Evolutionary conservation across 2,888 invertebrate species (phyloP).

Genomic region (Rugalucina vietnamica): DNA sequence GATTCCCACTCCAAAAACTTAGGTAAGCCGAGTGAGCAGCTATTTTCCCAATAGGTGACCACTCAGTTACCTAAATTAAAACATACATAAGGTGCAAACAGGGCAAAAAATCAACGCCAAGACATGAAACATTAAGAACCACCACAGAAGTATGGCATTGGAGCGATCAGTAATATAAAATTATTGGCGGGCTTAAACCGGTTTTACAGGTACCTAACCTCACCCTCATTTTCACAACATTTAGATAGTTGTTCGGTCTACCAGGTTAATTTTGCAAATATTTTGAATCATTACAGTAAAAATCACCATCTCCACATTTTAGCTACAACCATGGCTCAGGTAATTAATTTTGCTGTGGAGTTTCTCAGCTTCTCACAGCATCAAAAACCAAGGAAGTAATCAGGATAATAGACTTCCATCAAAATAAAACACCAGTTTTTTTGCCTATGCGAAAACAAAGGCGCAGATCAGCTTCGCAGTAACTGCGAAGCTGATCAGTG

Average conservation of each 20-base stretch:
- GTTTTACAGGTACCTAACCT: background rate
- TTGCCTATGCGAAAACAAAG: too few species aligned
- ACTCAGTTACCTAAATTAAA: background rate
- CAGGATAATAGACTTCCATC: background rate
- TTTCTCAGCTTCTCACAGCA: conserved; percentile 4
- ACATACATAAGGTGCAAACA: too few species aligned
- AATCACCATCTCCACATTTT: too few species aligned
- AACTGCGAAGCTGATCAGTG: too few species aligned
- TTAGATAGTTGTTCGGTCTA: background rate
- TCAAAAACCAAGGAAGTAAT: background rate
- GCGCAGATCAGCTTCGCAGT: too few species aligned
- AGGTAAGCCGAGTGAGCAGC: background rate
- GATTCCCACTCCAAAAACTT: background rate
- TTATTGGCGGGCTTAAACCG: background rate
- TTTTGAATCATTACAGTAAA: background rate
- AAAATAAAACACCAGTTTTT: background rate
- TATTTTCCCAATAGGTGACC: background rate
- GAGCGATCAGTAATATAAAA: background rate
- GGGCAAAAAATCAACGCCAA: too few species aligned
- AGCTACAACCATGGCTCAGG: background rate
- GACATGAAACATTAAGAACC: too few species aligned
- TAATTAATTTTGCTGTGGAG: background rate
- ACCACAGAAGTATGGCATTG: too few species aligned
- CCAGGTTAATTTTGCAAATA: background rate
- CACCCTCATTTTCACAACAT: background rate